Evolutionary conservation across 1,140 invertebrate genomes (phyloP), one percentile per base, ranked within the genome.

Genomic region (Coenobita brevimanus): DNA sequence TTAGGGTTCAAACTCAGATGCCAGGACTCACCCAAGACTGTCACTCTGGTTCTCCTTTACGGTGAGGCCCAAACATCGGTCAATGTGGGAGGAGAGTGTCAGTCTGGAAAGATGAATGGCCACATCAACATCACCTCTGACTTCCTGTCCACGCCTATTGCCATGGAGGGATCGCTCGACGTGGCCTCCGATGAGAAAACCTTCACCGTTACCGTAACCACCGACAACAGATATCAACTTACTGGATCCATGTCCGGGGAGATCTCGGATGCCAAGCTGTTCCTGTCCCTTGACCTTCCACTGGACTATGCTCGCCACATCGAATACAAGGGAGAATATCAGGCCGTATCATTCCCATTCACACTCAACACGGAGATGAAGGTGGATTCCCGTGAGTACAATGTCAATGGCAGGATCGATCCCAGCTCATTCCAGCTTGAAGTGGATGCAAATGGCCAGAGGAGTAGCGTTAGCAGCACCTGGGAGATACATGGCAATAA

Each of bases 281-380:
- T 30, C 30, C 15, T 87, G 2, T 41, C 41, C 4, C n/a, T 46
- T 21, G 67, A 73, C 15, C 50, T 83, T 21, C 64, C 81, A 54
- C 15, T 73, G 50, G 81, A 83, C 41, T 33, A 3, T 3, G 46
- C 24, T 43, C 38, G 69, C 38, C 38, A 46, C 10, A 3, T 87
- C 21, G 76, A 80, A 21, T 79, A 67, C 38, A 78, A 76, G 54
- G 76, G 84, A 10, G 54, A 80, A 38, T 80, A 87, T 71, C 13
- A 73, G 2, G 21, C 41, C 15, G 38, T 17, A 33, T 30, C 24
- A n/a, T 54, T 87, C 46, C 84, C 84, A 4, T 80, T 80, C 62
- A 71, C 13, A 21, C 17, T 67, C 4, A 81, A 81, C 62, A 38
- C 62, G 0, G 60, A 36, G 46, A 17, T 87, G 13, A 38, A 33